Evolutionary conservation across 2,113 vertebrate species (phyloP).

Genomic region (Phyllostomus hastatus): DNA sequence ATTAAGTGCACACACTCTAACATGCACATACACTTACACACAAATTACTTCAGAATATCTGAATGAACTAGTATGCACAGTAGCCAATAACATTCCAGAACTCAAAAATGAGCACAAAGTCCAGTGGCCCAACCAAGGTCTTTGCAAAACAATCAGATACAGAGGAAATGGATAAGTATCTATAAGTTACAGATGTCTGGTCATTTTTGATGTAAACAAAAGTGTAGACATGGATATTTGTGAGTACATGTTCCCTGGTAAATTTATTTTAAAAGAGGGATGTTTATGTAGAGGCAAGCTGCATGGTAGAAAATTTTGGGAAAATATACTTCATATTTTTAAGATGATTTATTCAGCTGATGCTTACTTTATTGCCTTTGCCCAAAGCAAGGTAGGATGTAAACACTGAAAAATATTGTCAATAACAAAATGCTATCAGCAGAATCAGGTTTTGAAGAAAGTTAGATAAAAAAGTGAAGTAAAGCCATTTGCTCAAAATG

Average conservation of each 20-base stretch:
- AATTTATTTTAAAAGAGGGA: neutral
- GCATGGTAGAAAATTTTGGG: neutral
- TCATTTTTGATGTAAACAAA: neutral
- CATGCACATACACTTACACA: neutral
- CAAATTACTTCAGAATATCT: neutral
- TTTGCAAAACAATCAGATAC: neutral
- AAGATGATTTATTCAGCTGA: slow-evolving; percentile 4
- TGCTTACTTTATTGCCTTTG: slow-evolving; percentile 29
- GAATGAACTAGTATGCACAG: neutral
- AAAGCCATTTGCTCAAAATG: slow-evolving; percentile 4
- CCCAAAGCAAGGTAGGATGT: slow-evolving; percentile 40
- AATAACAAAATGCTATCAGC: slow-evolving; percentile 25
- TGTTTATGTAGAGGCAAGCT: neutral
- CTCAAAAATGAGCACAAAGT: neutral
- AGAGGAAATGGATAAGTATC: neutral
- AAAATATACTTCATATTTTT: slow-evolving; percentile 18
- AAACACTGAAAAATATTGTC: slow-evolving; percentile 43
- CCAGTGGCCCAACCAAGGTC: neutral
- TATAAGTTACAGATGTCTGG: neutral
- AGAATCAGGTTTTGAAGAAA: slow-evolving; percentile 24
- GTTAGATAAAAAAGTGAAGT: neutral
- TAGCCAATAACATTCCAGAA: neutral
- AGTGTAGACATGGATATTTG: neutral
- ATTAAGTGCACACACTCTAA: neutral
- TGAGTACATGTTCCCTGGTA: neutral